Evolutionary conservation across 2,888 invertebrate genomes (phyloP).

Genomic region (Brenthis hecate): DNA sequence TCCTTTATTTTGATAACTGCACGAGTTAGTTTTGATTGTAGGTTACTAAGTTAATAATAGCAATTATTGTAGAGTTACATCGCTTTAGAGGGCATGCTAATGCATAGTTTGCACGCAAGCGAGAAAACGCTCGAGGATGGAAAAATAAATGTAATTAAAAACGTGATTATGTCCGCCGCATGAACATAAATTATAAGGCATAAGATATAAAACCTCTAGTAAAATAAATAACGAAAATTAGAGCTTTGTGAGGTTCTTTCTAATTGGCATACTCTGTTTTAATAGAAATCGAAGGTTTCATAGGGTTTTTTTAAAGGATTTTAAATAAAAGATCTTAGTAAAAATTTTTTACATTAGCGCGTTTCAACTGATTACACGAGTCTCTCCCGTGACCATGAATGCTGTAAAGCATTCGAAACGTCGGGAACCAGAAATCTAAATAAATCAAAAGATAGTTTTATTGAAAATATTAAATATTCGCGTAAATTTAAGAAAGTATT

Average conservation of each 20-base stretch:
- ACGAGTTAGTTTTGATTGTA: constrained; percentile 16
- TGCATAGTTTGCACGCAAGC: constrained; percentile 57
- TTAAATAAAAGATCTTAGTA: too few relatives aligned
- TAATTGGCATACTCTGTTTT: too few relatives aligned
- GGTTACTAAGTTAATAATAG: constrained; percentile 49
- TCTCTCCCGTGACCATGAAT: too few relatives aligned
- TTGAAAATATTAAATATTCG: too few relatives aligned
- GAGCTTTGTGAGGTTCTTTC: not conserved
- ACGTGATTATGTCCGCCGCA: constrained; percentile 2
- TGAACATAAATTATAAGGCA: constrained; percentile 8
- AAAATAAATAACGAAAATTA: too few relatives aligned
- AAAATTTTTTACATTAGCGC: not conserved
- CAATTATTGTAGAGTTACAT: constrained; percentile 55
- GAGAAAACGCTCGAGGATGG: constrained; percentile 38
- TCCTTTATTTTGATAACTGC: not conserved
- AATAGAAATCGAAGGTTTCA: too few relatives aligned
- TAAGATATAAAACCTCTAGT: too few relatives aligned
- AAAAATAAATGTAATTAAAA: constrained; percentile 33
- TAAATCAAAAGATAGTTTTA: too few relatives aligned
- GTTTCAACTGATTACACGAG: not conserved
- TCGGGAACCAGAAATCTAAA: too few relatives aligned
- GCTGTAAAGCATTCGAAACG: too few relatives aligned
- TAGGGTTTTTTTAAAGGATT: too few relatives aligned
- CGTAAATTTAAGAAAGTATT: too few relatives aligned
- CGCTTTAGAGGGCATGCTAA: constrained; percentile 55